A percentile compares a stretch with the other conserved stretches of the same genome.
These are phyloP conservation scores for Temnothorax rugatulus DNA, from an alignment of 2,888 invertebrate genomes.

Conservation along the genomic window DNA sequence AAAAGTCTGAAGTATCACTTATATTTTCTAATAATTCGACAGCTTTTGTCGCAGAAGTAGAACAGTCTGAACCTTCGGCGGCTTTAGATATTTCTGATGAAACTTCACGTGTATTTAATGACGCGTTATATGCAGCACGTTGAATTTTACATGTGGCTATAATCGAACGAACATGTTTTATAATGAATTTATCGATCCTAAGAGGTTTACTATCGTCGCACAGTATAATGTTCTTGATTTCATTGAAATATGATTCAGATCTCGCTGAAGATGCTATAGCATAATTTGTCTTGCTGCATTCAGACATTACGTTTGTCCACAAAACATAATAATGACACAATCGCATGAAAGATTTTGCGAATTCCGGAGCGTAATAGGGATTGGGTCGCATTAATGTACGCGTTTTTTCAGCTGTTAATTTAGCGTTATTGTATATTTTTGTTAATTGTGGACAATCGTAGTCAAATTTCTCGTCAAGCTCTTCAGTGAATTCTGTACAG, in stretches of 20 bases:
- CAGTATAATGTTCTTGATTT: conserved; percentile 3
- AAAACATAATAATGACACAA: conserved; percentile 15
- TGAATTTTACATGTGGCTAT: conserved; percentile 12
- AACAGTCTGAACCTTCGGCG: not conserved
- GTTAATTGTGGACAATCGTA: not conserved
- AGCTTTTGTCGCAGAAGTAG: not conserved
- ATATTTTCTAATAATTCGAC: not conserved
- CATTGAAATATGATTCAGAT: conserved; percentile 27
- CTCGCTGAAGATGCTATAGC: not conserved
- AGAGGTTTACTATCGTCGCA: conserved; percentile 12
- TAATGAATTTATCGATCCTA: conserved; percentile 4
- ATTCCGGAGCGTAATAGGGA: conserved; percentile 18
- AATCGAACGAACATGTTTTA: conserved; percentile 13
- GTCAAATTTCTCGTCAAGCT: not conserved
- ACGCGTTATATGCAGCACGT: conserved; percentile 8
- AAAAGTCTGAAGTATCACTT: not conserved
- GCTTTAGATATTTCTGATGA: not conserved
- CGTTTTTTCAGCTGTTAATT: conserved; percentile 12
- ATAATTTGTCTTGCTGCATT: conserved; percentile 15
- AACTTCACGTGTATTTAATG: not conserved
- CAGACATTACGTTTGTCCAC: conserved; percentile 8
- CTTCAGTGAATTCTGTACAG: not conserved
- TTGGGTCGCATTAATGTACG: conserved; percentile 3
- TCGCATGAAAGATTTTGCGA: conserved; percentile 12
- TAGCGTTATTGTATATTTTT: conserved; percentile 17